Evolutionary conservation across 1,140 invertebrate genomes (phyloP), one percentile per base, ranked within the genome.

Genomic region (Trichonephila clavata): DNA sequence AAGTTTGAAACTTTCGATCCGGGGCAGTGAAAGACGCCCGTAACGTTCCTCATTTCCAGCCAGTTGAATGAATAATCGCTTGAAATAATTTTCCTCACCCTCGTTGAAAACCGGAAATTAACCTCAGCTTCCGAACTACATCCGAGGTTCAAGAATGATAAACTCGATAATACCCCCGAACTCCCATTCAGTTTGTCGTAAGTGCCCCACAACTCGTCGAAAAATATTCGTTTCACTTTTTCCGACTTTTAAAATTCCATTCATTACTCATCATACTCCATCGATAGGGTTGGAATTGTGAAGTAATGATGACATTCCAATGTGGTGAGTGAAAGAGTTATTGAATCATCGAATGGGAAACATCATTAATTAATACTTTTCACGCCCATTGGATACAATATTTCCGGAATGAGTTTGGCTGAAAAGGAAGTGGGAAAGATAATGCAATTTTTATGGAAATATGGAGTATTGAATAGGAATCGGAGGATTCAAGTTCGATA

Each of bases 61-160:
- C 14, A 32, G 68, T 43, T 57, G 86, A 65, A 63, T 87, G 86
- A 87, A 16, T 87, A 57, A 87, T 87, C 57, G 60, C 60, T 63
- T 65, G 32, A 61, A 87, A 87, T 65, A 63, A 87, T 87, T 87
- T 87, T 60, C 86, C 14, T 32, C 50, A 13, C 60, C n/a, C 86
- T 43, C 50, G 60, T 87, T 65, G 86, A 87, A 87, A 87, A 14
- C 86, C 86, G 86, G 86, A 87, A 87, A 61, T 87, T 84, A 65
- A 87, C 60, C 60, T 21, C 27, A n/a, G 27, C 86, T 87, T 87
- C 86, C 86, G 86, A 87, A 39, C 60, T n/a, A 20, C 61, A 39
- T 87, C 86, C 86, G 59, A 57, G 59, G 60, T 21, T 59, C 81
- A 43, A 83, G 81, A 83, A 83, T 83, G 86, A 63, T 63, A 65